A percentile compares a stretch with the other conserved stretches of the same genome.
phyloP scores from a whole-genome alignment of 2,113 vertebrate species.

The Ondatra zibethicus region DNA sequence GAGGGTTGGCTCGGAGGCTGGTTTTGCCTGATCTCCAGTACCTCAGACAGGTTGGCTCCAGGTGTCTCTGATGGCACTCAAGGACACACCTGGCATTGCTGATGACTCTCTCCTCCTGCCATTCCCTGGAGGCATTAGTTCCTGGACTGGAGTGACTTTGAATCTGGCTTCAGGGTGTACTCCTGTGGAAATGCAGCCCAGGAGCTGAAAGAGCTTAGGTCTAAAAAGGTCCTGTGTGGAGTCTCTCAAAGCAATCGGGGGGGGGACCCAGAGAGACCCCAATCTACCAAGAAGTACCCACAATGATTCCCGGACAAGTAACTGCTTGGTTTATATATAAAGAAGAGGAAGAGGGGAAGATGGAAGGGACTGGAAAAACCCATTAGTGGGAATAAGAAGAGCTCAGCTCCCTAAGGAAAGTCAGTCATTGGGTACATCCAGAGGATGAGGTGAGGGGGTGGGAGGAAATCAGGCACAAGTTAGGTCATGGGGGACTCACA shows the following conservation, averaged over 20 bases:
- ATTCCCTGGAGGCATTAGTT: too few relatives aligned
- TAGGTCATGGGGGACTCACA: background rate
- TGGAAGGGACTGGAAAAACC: background rate
- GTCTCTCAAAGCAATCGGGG: background rate
- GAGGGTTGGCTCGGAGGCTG: too few relatives aligned
- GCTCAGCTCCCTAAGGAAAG: rapidly evolving
- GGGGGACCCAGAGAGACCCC: background rate
- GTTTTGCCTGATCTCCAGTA: background rate
- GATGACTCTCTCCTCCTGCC: background rate
- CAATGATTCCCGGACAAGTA: background rate
- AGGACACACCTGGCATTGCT: background rate
- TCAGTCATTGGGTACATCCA: rapidly evolving
- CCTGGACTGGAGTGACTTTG: background rate
- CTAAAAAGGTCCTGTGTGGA: background rate
- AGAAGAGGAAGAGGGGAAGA: background rate
- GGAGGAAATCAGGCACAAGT: too few relatives aligned
- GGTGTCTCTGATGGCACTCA: background rate
- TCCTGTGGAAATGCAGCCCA: background rate
- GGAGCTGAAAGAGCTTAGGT: background rate
- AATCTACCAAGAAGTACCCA: background rate
- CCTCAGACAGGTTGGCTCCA: background rate
- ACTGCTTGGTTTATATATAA: too few relatives aligned
- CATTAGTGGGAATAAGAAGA: background rate
- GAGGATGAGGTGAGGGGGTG: rapidly evolving
- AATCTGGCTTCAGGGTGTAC: background rate